Evolutionary conservation across 2,888 invertebrate genomes (phyloP).

Genomic region (Patella pellucida): DNA sequence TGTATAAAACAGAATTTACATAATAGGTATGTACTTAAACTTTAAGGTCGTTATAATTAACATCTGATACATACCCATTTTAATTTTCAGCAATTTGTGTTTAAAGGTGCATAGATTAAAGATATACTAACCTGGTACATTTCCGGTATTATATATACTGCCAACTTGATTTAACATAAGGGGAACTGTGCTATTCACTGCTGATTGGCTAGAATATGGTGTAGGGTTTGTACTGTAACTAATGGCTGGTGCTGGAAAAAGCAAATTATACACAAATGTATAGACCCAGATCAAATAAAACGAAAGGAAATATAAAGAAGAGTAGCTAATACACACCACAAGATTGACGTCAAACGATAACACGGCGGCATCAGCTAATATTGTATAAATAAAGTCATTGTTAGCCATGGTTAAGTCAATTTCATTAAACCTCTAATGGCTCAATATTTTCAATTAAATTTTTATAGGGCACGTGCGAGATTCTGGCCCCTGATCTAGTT

Average conservation of each 20-base stretch:
- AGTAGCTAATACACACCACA: too few species aligned
- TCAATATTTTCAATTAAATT: neutral
- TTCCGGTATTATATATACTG: conserved; percentile 24
- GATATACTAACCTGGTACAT: conserved; percentile 27
- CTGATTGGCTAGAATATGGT: conserved; percentile 29
- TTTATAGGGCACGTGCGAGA: neutral
- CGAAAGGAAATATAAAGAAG: too few species aligned
- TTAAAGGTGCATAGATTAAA: too few species aligned
- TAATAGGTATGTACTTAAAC: too few species aligned
- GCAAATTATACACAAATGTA: neutral
- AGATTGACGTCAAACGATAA: too few species aligned
- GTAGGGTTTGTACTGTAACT: conserved; percentile 24
- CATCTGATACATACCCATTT: neutral
- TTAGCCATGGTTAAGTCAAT: too few species aligned
- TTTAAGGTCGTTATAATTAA: neutral
- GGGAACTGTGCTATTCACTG: conserved; percentile 32
- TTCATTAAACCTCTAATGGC: neutral
- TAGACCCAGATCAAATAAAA: too few species aligned
- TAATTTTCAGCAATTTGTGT: too few species aligned
- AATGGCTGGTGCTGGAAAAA: conserved; percentile 26
- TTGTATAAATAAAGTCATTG: too few species aligned
- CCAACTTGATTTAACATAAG: conserved; percentile 28
- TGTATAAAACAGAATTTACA: too few species aligned
- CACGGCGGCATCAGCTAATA: too few species aligned
- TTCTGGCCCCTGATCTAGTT: neutral